These are phyloP conservation scores for Tuta absoluta DNA, from an alignment of 2,888 invertebrate genomes.

Conservation along the genomic window DNA sequence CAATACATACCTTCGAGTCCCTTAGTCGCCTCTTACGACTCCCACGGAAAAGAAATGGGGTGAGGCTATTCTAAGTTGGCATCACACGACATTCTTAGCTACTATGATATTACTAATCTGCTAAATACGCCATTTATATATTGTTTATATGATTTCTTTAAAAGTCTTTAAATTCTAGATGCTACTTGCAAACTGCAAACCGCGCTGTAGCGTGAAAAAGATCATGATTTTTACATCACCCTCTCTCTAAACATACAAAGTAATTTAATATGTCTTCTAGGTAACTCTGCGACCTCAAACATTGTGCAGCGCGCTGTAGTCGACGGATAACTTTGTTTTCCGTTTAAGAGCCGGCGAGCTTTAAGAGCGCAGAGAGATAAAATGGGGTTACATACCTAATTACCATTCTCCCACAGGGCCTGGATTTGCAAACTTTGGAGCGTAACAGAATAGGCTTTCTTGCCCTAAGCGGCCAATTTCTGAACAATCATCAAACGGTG, in stretches of 20 bases:
- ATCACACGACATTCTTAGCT: too few relatives aligned
- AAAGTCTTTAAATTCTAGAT: too few relatives aligned
- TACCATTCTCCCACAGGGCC: slow-evolving; percentile 13
- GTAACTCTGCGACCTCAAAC: background rate
- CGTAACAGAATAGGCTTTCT: slow-evolving; percentile 4
- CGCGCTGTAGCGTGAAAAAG: background rate
- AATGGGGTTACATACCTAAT: slow-evolving; percentile 18
- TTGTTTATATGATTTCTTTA: too few relatives aligned
- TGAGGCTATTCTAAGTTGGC: too few relatives aligned
- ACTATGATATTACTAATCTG: too few relatives aligned
- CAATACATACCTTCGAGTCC: too few relatives aligned
- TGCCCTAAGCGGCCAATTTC: slow-evolving; percentile 12
- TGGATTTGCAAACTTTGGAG: background rate
- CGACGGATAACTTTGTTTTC: slow-evolving; percentile 13
- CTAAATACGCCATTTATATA: too few relatives aligned
- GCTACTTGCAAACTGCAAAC: too few relatives aligned
- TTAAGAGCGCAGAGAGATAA: slow-evolving; percentile 18
- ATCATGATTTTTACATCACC: background rate
- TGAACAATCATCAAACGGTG: slow-evolving; percentile 33
- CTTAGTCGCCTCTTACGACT: too few relatives aligned
- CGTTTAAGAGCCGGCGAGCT: background rate
- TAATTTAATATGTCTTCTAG: slow-evolving; percentile 5
- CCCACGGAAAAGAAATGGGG: too few relatives aligned
- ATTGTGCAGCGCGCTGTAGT: slow-evolving; percentile 5
- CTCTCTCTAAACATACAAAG: slow-evolving; percentile 4